Conservation (phyloP, 2,797 vertebrate genomes). For the Pangasius djambal region DNA sequence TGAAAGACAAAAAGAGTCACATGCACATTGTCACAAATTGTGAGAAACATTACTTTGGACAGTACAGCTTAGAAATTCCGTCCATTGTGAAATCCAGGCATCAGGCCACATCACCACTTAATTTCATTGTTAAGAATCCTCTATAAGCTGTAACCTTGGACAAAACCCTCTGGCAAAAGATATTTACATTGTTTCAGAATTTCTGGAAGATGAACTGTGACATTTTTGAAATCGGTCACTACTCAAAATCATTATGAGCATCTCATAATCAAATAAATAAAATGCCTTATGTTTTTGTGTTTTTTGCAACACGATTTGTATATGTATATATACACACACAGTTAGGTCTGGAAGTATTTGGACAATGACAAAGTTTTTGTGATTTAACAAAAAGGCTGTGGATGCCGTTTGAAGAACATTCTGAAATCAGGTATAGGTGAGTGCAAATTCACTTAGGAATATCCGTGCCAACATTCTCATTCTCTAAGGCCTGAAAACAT, state of each 20-base stretch:
- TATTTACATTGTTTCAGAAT: constrained; percentile 27
- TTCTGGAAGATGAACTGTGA: constrained; percentile 19
- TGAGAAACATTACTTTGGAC: neutral
- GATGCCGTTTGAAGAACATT: constrained; percentile 42
- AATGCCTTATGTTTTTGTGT: too few relatives aligned
- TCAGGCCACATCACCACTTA: constrained; percentile 24
- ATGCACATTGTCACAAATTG: neutral
- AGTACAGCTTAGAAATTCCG: constrained; percentile 11
- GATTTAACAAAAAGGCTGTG: constrained; percentile 26
- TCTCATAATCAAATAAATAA: neutral
- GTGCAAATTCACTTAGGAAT: constrained; percentile 52
- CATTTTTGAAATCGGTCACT: neutral
- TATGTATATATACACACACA: too few relatives aligned
- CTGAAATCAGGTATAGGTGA: constrained; percentile 40
- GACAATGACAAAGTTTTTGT: too few relatives aligned
- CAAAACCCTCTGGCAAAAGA: constrained; percentile 11
- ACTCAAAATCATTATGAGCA: neutral
- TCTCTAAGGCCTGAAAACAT: constrained; percentile 56
- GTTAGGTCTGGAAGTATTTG: too few relatives aligned
- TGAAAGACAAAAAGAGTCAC: neutral
- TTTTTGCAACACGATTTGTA: too few relatives aligned
- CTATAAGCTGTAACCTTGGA: constrained; percentile 14
- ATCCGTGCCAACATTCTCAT: constrained; percentile 40
- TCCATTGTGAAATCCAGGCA: neutral
- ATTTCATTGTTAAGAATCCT: neutral